A percentile compares a stretch with the other conserved stretches of the same genome.
These are phyloP conservation scores for Mycteria americana DNA, from an alignment of 2,797 vertebrate species.

Conservation along the genomic window DNA sequence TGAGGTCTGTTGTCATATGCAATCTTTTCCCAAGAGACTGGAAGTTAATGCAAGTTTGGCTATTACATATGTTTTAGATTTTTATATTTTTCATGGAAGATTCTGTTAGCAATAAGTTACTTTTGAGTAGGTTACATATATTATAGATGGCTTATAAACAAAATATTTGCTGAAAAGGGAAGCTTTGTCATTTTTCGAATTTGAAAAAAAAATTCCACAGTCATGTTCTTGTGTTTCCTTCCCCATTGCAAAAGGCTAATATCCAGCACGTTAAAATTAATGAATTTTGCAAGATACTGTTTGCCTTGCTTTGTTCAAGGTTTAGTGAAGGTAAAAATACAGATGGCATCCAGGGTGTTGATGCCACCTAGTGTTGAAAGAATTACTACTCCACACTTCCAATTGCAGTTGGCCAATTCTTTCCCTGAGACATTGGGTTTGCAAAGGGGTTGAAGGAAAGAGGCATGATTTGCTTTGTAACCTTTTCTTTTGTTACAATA, in stretches of 20 bases:
- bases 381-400: not conserved
- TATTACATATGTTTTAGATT: not conserved
- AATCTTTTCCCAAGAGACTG: not conserved
- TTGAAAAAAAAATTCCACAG: not conserved
- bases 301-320: not conserved
- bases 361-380: constrained; percentile 51
- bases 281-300: not conserved
- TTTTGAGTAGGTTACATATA: not conserved
- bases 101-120: not conserved
- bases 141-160: not conserved
- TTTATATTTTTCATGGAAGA: not conserved
- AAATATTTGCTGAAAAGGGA: not conserved
- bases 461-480: not conserved
- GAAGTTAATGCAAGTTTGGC: not conserved
- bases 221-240: not conserved
- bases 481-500: not conserved
- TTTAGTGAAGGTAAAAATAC: not conserved
- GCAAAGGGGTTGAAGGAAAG: not conserved
- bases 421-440: not conserved
- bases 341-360: not conserved
- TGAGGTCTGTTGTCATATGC: not conserved
- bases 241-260: not conserved
- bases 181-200: not conserved
- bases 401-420: not conserved
- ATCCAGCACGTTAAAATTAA: not conserved